These are phyloP conservation scores for Neelides sp. DNA, from an alignment of 1,140 invertebrate species.

Conservation along the genomic window DNA sequence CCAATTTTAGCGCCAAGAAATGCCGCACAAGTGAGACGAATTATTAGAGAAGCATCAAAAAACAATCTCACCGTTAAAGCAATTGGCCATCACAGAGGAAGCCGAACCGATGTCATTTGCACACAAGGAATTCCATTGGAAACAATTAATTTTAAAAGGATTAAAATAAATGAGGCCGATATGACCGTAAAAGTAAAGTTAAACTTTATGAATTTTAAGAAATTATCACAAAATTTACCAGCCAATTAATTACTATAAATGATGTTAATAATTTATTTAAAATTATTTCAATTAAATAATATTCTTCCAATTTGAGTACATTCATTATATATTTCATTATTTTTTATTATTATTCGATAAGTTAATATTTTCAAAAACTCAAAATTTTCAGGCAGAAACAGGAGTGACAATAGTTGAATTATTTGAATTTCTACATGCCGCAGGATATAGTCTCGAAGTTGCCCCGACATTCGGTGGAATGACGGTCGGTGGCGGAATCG, in stretches of 20 bases:
- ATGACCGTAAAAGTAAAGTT: not conserved
- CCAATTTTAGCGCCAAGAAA: not conserved
- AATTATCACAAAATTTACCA: no score
- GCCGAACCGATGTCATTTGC: slow-evolving; percentile 4
- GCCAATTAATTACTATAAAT: no score
- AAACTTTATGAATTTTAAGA: no score
- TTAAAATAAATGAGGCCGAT: not conserved
- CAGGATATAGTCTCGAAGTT: not conserved
- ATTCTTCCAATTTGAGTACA: no score
- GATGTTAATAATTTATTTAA: no score
- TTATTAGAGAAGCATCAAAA: not conserved
- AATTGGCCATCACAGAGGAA: not conserved
- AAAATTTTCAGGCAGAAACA: no score
- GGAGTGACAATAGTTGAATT: not conserved
- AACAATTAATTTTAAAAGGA: not conserved
- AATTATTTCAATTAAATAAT: no score
- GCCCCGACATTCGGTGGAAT: slow-evolving; percentile 1
- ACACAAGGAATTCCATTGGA: slow-evolving; percentile 1
- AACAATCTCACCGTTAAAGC: not conserved
- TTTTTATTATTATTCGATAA: no score
- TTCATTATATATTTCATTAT: no score
- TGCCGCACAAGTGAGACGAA: not conserved
- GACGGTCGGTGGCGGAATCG: slow-evolving; percentile 3
- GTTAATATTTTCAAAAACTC: no score
- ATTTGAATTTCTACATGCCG: not conserved